Conservation (phyloP, 2,797 vertebrate genomes). For the Sciurus vulgaris region DNA sequence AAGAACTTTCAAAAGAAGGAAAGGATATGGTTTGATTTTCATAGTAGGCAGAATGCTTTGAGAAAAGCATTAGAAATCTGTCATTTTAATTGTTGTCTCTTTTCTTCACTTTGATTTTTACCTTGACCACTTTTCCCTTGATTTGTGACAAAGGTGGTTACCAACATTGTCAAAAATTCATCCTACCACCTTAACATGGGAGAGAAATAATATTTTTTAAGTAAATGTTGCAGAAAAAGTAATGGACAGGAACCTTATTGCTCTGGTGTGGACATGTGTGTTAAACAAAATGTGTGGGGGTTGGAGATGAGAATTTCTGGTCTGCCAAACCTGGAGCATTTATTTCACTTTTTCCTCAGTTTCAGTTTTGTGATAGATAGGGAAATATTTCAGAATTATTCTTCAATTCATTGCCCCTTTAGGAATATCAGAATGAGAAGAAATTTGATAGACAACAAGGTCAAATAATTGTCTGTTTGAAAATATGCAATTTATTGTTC, state of each 20-base stretch:
- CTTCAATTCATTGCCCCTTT: neutral
- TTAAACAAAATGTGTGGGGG: no score
- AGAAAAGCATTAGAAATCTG: neutral
- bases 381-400: neutral
- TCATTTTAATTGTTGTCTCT: neutral
- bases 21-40: neutral
- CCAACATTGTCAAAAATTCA: neutral
- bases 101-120: neutral
- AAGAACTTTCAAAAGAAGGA: neutral
- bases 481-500: neutral
- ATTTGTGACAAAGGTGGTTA: neutral
- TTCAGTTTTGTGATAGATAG: neutral
- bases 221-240: neutral
- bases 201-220: neutral
- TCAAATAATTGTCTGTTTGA: neutral
- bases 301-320: neutral
- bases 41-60: neutral
- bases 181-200: neutral
- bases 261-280: neutral
- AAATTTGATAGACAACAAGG: neutral
- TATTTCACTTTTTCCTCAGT: neutral
- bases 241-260: neutral
- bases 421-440: neutral
- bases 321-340: neutral
- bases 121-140: accelerated